phyloP scores from a whole-genome alignment of 2,888 invertebrate species.

The Callyntrura guangdongensis region DNA sequence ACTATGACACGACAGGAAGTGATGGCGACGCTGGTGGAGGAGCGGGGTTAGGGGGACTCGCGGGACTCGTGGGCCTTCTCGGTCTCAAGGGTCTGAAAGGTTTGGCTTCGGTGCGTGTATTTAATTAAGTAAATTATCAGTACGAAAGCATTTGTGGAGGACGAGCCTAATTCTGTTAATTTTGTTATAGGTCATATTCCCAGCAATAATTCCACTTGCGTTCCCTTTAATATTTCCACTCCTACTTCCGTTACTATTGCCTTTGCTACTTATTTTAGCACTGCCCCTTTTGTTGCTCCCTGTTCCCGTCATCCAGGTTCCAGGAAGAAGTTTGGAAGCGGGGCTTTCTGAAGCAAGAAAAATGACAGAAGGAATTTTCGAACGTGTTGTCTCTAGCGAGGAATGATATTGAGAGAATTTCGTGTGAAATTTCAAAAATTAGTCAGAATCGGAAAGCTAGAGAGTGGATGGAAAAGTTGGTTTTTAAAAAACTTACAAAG shows the following conservation, averaged over 20 bases:
- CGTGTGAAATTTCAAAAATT: conserved; percentile 76
- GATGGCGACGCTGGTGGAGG: conserved; percentile 57
- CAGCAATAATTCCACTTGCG: conserved; percentile 56
- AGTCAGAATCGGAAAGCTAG: conserved; percentile 63
- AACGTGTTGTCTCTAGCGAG: conserved; percentile 64
- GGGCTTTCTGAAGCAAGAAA: conserved; percentile 47
- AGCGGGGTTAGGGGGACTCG: conserved; percentile 67
- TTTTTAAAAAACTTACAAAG: too few relatives aligned
- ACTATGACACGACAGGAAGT: conserved; percentile 58
- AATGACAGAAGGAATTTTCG: conserved; percentile 58
- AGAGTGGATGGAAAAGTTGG: conserved; percentile 77
- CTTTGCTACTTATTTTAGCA: conserved; percentile 55
- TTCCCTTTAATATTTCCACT: conserved; percentile 71
- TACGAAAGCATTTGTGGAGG: not conserved
- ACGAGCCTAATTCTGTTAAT: not conserved
- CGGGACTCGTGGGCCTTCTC: conserved; percentile 68
- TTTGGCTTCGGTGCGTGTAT: conserved; percentile 53
- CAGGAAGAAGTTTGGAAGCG: conserved; percentile 34
- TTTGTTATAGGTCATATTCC: conserved; percentile 40
- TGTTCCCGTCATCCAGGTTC: conserved; percentile 69
- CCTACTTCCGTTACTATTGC: conserved; percentile 47
- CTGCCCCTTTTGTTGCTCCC: conserved; percentile 63
- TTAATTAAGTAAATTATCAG: not conserved
- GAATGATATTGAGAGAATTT: conserved; percentile 79
- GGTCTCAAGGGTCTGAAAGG: conserved; percentile 79